These are phyloP conservation scores for Heliconius nattereri DNA, from an alignment of 1,140 invertebrate genomes.

Conservation along the genomic window DNA sequence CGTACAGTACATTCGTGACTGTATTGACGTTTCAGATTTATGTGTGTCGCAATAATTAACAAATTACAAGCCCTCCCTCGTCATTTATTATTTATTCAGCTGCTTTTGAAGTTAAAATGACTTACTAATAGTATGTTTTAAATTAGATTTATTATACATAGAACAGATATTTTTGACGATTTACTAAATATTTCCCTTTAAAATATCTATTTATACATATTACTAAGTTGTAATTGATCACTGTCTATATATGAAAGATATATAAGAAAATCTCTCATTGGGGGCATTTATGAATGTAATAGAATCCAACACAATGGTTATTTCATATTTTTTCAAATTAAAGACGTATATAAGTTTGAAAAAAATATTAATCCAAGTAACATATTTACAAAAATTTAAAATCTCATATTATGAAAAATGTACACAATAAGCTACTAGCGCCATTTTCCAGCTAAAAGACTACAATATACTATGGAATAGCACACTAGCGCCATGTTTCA, in stretches of 20 bases:
- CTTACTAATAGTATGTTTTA: background rate
- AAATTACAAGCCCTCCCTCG: background rate
- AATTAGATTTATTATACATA: no score
- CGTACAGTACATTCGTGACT: background rate
- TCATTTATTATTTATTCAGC: background rate
- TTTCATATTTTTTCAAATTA: no score
- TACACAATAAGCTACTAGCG: background rate
- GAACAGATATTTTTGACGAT: no score
- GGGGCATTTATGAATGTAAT: no score
- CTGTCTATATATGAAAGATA: no score
- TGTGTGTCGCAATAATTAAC: conserved; percentile 2
- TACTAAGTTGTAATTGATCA: no score
- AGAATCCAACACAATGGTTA: no score
- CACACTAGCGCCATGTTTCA: conserved; percentile 28
- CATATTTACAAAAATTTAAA: no score
- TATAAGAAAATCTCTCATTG: no score
- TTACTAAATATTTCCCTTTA: no score
- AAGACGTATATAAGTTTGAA: no score
- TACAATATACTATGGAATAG: background rate
- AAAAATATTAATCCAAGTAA: background rate
- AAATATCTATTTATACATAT: no score
- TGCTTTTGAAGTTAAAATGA: background rate
- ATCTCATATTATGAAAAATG: background rate
- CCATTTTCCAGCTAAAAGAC: background rate
- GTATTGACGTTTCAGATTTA: conserved; percentile 1